These are phyloP conservation scores for Urechis unicinctus DNA, from an alignment of 2,888 invertebrate genomes.

Conservation along the genomic window DNA sequence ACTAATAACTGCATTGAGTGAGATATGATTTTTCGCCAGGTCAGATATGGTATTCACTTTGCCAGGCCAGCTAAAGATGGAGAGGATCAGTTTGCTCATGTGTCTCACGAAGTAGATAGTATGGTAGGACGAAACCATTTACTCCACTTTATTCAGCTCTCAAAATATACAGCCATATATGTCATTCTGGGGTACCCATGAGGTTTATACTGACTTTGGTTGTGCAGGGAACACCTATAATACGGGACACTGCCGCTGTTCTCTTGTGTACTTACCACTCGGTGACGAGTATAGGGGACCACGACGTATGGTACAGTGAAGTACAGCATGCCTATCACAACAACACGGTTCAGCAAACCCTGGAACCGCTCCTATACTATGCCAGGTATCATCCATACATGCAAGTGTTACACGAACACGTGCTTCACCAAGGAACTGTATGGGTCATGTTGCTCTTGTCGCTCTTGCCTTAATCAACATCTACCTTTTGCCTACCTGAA, in stretches of 20 bases:
- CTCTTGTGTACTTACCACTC: conserved; percentile 36
- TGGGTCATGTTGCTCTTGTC: neutral
- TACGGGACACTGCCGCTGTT: conserved; percentile 37
- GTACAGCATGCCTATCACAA: conserved; percentile 29
- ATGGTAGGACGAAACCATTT: conserved; percentile 24
- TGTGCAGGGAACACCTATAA: conserved; percentile 36
- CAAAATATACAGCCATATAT: no score
- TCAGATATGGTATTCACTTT: conserved; percentile 38
- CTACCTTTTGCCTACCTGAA: no score
- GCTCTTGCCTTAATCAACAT: neutral
- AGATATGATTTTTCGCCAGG: conserved; percentile 21
- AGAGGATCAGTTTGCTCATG: conserved; percentile 34
- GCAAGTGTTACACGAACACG: no score
- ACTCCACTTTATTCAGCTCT: no score
- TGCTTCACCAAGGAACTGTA: neutral
- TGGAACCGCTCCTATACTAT: conserved; percentile 40
- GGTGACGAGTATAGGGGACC: conserved; percentile 40
- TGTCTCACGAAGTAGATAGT: conserved; percentile 29
- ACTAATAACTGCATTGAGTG: neutral
- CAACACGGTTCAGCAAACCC: conserved; percentile 16
- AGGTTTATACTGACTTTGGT: neutral
- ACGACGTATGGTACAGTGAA: conserved; percentile 45
- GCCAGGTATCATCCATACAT: conserved; percentile 27
- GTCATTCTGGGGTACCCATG: neutral
- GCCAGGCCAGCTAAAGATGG: conserved; percentile 29